phyloP scores from a whole-genome alignment of 2,888 invertebrate genomes.

The Drosophila limbata region DNA sequence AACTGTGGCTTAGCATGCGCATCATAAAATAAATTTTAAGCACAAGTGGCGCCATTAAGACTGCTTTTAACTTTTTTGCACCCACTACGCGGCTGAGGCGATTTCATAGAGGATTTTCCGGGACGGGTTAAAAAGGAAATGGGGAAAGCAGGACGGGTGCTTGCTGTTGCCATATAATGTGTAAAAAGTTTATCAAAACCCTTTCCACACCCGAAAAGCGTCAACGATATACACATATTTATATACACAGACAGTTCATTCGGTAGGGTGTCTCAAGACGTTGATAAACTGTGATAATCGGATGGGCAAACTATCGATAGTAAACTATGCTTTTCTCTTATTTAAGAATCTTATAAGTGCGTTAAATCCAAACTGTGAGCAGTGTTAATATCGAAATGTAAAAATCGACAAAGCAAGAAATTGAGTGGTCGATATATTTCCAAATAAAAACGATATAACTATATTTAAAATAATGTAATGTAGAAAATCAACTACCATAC shows the following conservation, averaged over 20 bases:
- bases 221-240: conserved; percentile 61
- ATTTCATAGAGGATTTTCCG: conserved; percentile 50
- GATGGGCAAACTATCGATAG: not conserved
- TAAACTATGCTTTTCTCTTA: not conserved
- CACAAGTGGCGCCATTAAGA: conserved; percentile 82
- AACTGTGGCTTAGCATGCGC: conserved; percentile 79
- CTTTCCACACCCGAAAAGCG: conserved; percentile 66
- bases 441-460: too few species aligned
- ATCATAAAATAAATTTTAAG: conserved; percentile 82
- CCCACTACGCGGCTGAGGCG: conserved; percentile 67
- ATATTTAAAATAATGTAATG: too few species aligned
- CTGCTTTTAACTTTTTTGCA: conserved; percentile 78
- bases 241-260: conserved; percentile 6
- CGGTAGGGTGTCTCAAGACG: conserved; percentile 38
- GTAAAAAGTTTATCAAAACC: conserved; percentile 77
- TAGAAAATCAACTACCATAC: too few species aligned
- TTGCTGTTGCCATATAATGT: conserved; percentile 60
- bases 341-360: too few species aligned
- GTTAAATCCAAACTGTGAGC: too few species aligned
- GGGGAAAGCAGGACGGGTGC: conserved; percentile 1
- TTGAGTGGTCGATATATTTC: too few species aligned
- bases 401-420: too few species aligned
- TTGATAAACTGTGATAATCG: not conserved
- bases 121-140: conserved; percentile 9
- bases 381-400: too few species aligned